Evolutionary conservation across 2,888 invertebrate genomes (phyloP).

Genomic region (Drosophila falleni): DNA sequence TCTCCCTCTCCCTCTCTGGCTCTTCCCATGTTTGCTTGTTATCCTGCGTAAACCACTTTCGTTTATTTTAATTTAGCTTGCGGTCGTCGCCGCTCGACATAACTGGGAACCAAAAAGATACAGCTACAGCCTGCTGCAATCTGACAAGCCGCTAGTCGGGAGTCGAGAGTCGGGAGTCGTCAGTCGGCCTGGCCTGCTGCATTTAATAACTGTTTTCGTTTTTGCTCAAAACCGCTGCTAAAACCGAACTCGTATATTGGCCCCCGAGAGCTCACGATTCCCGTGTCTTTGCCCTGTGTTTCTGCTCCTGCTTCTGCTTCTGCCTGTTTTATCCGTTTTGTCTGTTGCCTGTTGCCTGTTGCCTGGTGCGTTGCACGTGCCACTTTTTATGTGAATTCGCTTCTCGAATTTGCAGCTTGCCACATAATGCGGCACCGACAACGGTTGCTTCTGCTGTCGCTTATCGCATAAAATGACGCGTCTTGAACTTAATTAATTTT

Average conservation of each 20-base stretch:
- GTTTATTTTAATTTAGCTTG: slow-evolving; percentile 79
- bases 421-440: slow-evolving; percentile 50
- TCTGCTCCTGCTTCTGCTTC: slow-evolving; percentile 22
- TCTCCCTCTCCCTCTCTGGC: background rate
- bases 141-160: slow-evolving; percentile 60
- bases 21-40: slow-evolving; percentile 36
- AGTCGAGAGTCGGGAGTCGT: slow-evolving; percentile 43
- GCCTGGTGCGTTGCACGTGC: slow-evolving; percentile 64
- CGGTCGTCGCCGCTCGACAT: slow-evolving; percentile 50
- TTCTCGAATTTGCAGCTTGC: slow-evolving; percentile 69
- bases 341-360: slow-evolving; percentile 25
- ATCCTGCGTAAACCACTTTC: slow-evolving; percentile 77
- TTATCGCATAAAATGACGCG: slow-evolving; percentile 69
- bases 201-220: slow-evolving; percentile 80
- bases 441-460: slow-evolving; percentile 32
- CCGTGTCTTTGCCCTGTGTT: slow-evolving; percentile 20
- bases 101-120: slow-evolving; percentile 3
- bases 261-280: slow-evolving; percentile 66
- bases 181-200: slow-evolving; percentile 63
- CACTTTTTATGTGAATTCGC: slow-evolving; percentile 53
- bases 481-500: slow-evolving; percentile 73
- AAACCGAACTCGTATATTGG: slow-evolving; percentile 50
- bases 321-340: background rate
- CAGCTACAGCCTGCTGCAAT: slow-evolving; percentile 68
- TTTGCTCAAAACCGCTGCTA: slow-evolving; percentile 57